Percentiles rank a stretch among this genome's conserved stretches.
These are phyloP conservation scores for Epizoanthus scotinus DNA, from an alignment of 92 coral and sea anemone genomes.

Conservation along the genomic window DNA sequence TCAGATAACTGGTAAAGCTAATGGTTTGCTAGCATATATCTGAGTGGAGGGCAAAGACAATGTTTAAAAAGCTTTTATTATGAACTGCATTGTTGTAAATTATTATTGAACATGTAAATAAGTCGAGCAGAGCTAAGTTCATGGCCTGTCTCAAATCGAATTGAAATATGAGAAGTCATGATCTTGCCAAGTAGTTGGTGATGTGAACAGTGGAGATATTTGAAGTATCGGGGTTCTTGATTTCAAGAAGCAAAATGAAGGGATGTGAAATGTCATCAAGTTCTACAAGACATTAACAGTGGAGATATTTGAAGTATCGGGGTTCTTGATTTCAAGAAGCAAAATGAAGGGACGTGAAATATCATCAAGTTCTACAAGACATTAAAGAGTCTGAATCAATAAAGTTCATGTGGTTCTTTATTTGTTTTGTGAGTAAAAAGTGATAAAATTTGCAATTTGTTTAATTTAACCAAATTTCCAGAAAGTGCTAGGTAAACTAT, in stretches of 20 bases:
- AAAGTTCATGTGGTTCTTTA: background rate
- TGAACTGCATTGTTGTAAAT: conserved; percentile 19
- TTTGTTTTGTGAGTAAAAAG: too few species aligned
- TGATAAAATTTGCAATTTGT: too few species aligned
- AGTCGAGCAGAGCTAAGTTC: conserved; percentile 2
- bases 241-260: background rate
- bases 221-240: background rate
- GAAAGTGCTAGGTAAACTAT: too few species aligned
- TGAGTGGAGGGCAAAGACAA: background rate
- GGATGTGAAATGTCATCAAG: background rate
- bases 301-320: background rate
- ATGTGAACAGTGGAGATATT: too few species aligned
- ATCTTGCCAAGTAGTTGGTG: too few species aligned
- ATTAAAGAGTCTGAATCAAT: background rate
- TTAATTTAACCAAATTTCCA: too few species aligned
- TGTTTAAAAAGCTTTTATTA: conserved; percentile 32
- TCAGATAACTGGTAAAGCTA: background rate
- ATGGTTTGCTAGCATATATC: conserved; percentile 4
- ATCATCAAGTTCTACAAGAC: background rate
- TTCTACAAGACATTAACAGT: background rate
- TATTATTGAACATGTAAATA: background rate
- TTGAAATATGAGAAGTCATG: background rate
- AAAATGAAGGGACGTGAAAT: background rate
- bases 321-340: background rate
- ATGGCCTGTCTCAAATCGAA: background rate